Base-by-base conservation (phyloP, 1,140 invertebrate species). In the Anastrepha ludens region DNA sequence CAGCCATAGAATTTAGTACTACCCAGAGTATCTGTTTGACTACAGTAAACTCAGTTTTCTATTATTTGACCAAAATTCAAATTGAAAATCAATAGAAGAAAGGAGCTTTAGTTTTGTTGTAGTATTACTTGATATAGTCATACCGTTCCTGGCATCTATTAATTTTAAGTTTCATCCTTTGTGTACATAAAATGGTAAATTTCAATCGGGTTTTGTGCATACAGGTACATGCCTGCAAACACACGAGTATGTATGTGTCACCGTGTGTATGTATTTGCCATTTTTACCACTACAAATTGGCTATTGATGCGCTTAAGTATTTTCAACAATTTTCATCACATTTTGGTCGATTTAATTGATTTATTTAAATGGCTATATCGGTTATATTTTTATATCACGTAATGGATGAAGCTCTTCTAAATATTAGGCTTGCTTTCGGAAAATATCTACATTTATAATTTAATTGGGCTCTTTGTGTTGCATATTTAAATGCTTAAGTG, bases 331-430 rank as follows among this genome's bases (percentile, higher is more conserved):
- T 86, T 86, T 3, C 41, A 3, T 44, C 39, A 44, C 60, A 86
- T 86, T 86, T 86, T 39, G 29, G 39, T 86, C 60, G 60, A 41
- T 59, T 62, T 86, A 86, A 86, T 62, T 60, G 59, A 62, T 20
- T 55, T 60, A 85, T 20, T 85, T 60, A 44, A 85, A 85, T 58
- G n/a, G n/a, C 7, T 8, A 86, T 86, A 17, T 62, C 60, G 20
- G 44, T 62, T 0, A 50, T 17, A 50, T 50, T 81, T 81, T 81
- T 50, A 7, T 50, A 9, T 15, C 64, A 20, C 64, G 64, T 67
- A 67, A 20, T 39, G 6, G 7, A 39, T 0, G 29, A 29, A 29
- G 29, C 29, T 29, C 39, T 67, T 67, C 3, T 1, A 67, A 67
- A 67, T 67, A 8, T 67, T 67, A n/a, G 29, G 11, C 11, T 41